These are phyloP conservation scores for Ectropis crepuscularia DNA, from an alignment of 2,888 invertebrate species.

Conservation along the genomic window DNA sequence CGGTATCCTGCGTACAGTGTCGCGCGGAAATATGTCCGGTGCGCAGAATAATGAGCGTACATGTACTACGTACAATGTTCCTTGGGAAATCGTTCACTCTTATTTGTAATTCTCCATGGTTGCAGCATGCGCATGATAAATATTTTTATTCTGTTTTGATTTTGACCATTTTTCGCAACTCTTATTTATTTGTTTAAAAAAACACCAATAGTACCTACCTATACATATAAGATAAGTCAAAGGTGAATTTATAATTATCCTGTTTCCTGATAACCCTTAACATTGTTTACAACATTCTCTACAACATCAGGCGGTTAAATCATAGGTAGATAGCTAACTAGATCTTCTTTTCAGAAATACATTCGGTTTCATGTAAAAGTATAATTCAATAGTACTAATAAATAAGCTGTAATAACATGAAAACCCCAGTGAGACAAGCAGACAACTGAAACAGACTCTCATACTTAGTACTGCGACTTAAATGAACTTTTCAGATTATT, in stretches of 20 bases:
- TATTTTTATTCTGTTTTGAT: background rate
- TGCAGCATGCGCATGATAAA: background rate
- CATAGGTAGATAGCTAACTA: too few relatives aligned
- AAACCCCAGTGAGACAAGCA: conserved; percentile 4
- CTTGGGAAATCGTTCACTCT: background rate
- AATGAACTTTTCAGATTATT: conserved; percentile 31
- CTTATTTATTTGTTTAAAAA: too few relatives aligned
- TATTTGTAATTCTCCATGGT: conserved; percentile 3
- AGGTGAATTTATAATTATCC: too few relatives aligned
- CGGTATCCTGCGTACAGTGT: conserved; percentile 35
- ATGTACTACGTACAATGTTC: background rate
- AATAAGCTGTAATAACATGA: conserved; percentile 8
- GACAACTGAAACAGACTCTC: conserved; percentile 18
- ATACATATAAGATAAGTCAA: too few relatives aligned
- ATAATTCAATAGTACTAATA: background rate
- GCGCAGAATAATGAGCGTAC: conserved; percentile 35
- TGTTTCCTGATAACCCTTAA: too few relatives aligned
- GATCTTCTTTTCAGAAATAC: too few relatives aligned
- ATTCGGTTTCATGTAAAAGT: too few relatives aligned
- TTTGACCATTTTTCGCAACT: too few relatives aligned
- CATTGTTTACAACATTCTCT: too few relatives aligned
- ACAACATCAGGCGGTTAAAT: too few relatives aligned
- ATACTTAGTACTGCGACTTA: conserved; percentile 22
- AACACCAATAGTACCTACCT: too few relatives aligned
- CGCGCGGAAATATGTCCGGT: conserved; percentile 40